Evolutionary conservation across 2,113 vertebrate species (phyloP).

Genomic region (Labeo rohita): DNA sequence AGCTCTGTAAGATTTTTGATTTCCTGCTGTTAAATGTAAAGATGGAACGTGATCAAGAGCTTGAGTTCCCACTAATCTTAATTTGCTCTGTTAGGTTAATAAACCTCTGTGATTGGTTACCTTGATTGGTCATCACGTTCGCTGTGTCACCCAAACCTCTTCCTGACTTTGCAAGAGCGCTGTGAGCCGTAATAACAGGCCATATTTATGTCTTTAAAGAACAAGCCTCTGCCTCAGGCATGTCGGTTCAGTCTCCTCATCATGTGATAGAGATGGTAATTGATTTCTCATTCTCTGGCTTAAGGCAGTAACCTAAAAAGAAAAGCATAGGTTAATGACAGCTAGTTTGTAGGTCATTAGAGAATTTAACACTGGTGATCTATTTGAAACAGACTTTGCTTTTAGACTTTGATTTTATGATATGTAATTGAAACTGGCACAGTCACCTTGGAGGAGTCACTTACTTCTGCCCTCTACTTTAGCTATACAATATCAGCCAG

Average conservation of each 20-base stretch:
- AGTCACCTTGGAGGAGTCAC: constrained; percentile 34
- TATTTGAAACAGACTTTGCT: constrained; percentile 30
- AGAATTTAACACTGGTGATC: constrained; percentile 73
- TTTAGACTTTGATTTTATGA: constrained; percentile 41
- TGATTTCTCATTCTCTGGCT: constrained; percentile 74
- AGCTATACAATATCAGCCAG: neutral
- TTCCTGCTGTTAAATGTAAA: constrained; percentile 26
- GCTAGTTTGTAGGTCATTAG: constrained; percentile 79
- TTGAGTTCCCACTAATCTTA: constrained; percentile 11
- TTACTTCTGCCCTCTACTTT: constrained; percentile 17
- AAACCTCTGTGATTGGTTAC: constrained; percentile 24
- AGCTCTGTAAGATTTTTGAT: neutral
- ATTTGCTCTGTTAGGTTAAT: constrained; percentile 37
- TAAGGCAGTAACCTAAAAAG: constrained; percentile 82
- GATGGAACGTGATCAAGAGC: neutral
- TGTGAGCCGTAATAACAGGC: constrained; percentile 36
- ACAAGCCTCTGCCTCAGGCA: constrained; percentile 65
- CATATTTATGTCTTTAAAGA: constrained; percentile 42
- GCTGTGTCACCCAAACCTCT: neutral
- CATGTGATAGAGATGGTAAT: constrained; percentile 75
- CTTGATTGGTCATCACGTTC: constrained; percentile 29
- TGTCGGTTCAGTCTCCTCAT: constrained; percentile 67
- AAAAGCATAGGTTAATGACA: constrained; percentile 81
- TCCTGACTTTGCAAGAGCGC: constrained; percentile 26
- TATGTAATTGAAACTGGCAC: constrained; percentile 39